Evolutionary conservation across 2,888 invertebrate genomes (phyloP).

Genomic region (Conus canariensis): DNA sequence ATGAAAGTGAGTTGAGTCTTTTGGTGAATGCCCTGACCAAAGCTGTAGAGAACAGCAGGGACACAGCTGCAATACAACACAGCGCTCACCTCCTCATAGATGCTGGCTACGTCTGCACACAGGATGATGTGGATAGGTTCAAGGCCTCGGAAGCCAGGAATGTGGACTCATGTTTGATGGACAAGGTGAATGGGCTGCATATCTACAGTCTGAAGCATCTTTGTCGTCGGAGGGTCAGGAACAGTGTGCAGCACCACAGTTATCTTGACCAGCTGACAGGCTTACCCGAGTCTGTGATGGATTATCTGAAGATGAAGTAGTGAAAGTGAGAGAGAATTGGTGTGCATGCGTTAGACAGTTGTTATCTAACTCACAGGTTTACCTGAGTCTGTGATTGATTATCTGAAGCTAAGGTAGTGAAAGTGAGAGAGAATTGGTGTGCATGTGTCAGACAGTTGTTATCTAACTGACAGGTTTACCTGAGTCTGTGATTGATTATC

Average conservation of each 20-base stretch:
- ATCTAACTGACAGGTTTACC: no score
- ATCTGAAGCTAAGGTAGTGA: no score
- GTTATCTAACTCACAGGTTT: no score
- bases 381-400: no score
- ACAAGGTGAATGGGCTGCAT: not conserved
- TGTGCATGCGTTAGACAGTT: not conserved
- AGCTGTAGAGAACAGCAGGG: not conserved
- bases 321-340: not conserved
- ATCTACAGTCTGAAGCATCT: constrained; percentile 11
- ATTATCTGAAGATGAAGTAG: not conserved
- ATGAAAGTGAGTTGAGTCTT: not conserved
- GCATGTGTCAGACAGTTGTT: not conserved
- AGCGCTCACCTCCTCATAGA: not conserved
- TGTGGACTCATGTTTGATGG: not conserved
- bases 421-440: no score
- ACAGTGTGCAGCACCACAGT: not conserved
- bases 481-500: no score
- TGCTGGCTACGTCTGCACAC: not conserved
- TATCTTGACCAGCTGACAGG: not conserved
- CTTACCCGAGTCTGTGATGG: not conserved
- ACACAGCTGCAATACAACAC: not conserved
- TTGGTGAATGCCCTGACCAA: not conserved
- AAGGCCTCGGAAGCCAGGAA: not conserved
- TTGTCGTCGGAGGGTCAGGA: not conserved
- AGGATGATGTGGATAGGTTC: not conserved